Evolutionary conservation across 1,140 invertebrate genomes (phyloP), one percentile per base, ranked within the genome.

Genomic region (Brachionus angularis): DNA sequence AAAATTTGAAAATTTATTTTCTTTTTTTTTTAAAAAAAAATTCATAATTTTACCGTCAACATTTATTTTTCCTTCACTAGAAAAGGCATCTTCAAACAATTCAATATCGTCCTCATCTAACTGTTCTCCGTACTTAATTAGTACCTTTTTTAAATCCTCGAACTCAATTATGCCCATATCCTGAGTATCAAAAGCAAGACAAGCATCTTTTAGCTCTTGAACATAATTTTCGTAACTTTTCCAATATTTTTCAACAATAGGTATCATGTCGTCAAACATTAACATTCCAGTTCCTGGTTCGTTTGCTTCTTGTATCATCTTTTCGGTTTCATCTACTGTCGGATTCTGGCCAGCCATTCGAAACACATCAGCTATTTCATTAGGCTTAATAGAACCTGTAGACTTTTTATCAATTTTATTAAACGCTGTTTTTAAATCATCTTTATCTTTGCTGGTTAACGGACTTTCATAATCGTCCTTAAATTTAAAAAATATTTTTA

Each of bases 341-440:
- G 62, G 62, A 50, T 67, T 67, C 47, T 67, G 62, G 10, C 62
- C 62, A 4, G 62, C 62, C 62, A 67, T 67, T 3, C 62, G 42
- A 50, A 67, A 67, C 2, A 67, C 62, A 67, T 67, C 62, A 1
- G 62, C 62, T 31, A 67, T 67, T 50, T 67, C 62, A 21, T 27
- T 47, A 14, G 62, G 62, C 27, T 67, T 67, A 34, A 67, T 47
- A 29, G 34, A 34, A 3, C 62, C 62, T 10, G 27, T 5, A 12
- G 21, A 47, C 36, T 46, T 47, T 50, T 50, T 67, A 16, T 67
- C 62, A 67, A 34, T 47, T 29, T 67, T 67, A 2, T 23, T 49
- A 36, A 67, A 67, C 29, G 62, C 62, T 47, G 14, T 25, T 16
- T 67, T 46, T n/a, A 67, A 31, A 25, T 67, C 62, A n/a, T n/a